Base-by-base conservation (phyloP, 2,797 vertebrate genomes). In the Hozukius guyotensis region DNA sequence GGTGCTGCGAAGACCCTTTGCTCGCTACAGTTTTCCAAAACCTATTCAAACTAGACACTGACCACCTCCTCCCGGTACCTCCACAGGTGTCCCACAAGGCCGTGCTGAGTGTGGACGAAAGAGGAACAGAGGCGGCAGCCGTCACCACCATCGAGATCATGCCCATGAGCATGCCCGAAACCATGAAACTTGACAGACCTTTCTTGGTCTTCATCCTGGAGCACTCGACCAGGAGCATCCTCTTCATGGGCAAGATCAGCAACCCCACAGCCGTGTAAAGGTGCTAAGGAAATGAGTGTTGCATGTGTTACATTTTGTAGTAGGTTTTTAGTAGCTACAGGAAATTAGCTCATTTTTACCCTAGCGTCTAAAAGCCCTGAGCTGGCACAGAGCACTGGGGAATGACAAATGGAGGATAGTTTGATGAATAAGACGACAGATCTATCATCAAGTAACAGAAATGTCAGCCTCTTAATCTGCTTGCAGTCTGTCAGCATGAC, bases 201-300 rank as follows among this genome's bases (percentile, higher is more conserved):
- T 98, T 98, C 91, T 80, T 98, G 67, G 91, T 97, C 62, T 94
- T 97, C 86, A 97, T 99, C 88, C 78, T 96, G 66, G 97, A 98
- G 89, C 94, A 97, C 76, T 95, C 80, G 12, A 97, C 96, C 14
- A 96, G 69, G 86, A 95, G 92, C 92, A 91, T 96, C 55, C 87
- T 96, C 75, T 96, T 96, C 81, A 95, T 96, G 94, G 96, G 96
- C 87, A 96, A 96, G 92, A 94, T 96, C 64, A 91, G 31, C 73
- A 72, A 96, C 85, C 96, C 96, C 61, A 82, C 91, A 8, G 90
- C 87, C 29, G 31, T 84, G 16, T 95, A 80, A 84, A 88, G 59
- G 68, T 2, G 3, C 46, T 5, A 2, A 6, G 9, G 18, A 22
- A 42, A 60, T 24, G 2, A 55, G 4, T n/a, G 69, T 36, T 65